Conservation (phyloP, 1,140 invertebrate genomes). For the Drosophila punjabiensis region DNA sequence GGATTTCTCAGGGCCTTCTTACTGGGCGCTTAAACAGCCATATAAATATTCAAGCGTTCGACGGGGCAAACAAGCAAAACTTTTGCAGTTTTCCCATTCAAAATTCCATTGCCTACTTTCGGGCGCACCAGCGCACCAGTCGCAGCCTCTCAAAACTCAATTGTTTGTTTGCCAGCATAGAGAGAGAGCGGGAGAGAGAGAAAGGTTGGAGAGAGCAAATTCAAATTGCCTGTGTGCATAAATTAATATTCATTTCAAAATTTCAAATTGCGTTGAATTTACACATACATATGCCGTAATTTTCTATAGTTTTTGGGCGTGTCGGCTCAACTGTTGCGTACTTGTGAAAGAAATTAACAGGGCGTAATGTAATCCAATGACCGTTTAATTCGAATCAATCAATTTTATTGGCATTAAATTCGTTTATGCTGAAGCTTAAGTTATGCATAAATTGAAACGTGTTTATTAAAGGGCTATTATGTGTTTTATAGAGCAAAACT, state of each 20-base stretch:
- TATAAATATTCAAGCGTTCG: constrained; percentile 65
- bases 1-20: constrained; percentile 40
- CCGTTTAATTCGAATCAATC: constrained; percentile 7
- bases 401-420: constrained; percentile 9
- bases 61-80: constrained; percentile 50
- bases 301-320: constrained; percentile 9
- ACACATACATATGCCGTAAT: neutral
- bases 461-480: neutral
- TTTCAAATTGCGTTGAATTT: constrained; percentile 66
- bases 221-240: constrained; percentile 73
- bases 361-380: neutral
- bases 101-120: constrained; percentile 63
- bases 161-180: constrained; percentile 12
- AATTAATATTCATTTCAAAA: constrained; percentile 73
- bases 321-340: constrained; percentile 2
- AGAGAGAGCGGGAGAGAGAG: neutral
- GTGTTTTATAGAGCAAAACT: too few relatives aligned
- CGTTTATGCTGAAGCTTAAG: neutral
- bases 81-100: constrained; percentile 51
- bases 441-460: neutral
- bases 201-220: constrained; percentile 16
- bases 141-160: neutral
- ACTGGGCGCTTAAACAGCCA: constrained; percentile 48
- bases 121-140: neutral
- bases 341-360: neutral